Conservation (phyloP, 2,113 vertebrate genomes). For the Ameiurus melas region DNA sequence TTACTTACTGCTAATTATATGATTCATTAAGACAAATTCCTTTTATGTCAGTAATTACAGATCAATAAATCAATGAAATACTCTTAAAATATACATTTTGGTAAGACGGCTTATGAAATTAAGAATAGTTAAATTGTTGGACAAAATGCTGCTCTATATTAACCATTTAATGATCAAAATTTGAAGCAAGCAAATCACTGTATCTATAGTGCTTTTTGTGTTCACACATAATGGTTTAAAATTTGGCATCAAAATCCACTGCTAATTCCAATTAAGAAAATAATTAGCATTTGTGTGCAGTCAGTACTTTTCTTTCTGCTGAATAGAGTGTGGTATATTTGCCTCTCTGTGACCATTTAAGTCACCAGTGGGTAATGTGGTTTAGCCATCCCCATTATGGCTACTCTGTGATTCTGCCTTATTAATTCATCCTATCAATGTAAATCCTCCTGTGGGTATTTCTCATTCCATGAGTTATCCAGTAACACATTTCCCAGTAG, state of each 20-base stretch:
- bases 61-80: background rate
- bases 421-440: slow-evolving; percentile 71
- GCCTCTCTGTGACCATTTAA: background rate
- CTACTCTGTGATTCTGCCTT: slow-evolving; percentile 62
- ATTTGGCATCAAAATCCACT: background rate
- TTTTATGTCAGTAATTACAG: background rate
- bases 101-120: background rate
- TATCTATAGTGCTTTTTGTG: background rate
- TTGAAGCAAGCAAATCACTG: background rate
- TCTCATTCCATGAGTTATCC: slow-evolving; percentile 67
- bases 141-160: background rate
- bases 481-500: slow-evolving; percentile 67
- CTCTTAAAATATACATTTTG: background rate
- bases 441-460: slow-evolving; percentile 70
- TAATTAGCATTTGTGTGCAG: background rate
- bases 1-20: no score
- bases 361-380: slow-evolving; percentile 9
- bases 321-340: background rate
- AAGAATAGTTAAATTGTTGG: slow-evolving; percentile 5
- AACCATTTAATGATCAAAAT: background rate
- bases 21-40: no score
- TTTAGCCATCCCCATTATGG: background rate
- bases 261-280: background rate
- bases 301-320: background rate
- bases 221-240: background rate